Base-by-base conservation (phyloP, 2,113 vertebrate species). In the Brienomyrus brachyistius region DNA sequence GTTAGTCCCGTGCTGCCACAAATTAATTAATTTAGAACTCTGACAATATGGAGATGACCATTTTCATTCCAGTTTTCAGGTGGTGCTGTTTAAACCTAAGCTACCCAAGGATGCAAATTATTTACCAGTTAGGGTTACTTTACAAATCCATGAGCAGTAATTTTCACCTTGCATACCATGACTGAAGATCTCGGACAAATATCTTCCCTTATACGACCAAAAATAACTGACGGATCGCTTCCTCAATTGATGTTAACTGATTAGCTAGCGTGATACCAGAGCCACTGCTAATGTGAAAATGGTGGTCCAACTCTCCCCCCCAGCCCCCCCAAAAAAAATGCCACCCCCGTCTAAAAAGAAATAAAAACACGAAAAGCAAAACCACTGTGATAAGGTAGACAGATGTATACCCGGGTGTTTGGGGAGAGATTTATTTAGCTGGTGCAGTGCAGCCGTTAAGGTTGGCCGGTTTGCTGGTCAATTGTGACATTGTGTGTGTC, bases 401-500 rank as follows among this genome's bases (percentile, higher is more conserved):
- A 86, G 90, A 90, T 88, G 77, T 74, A 86, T 21, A 62, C 82
- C 47, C 66, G n/a, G 31, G 56, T 54, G 80, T 48, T 90, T 45
- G 27, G 47, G 35, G 82, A 83, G 59, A 85, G 87, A 66, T 90
- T 89, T 92, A 86, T 89, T 90, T 92, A 92, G 91, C 88, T 91
- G 82, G 91, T 23, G 92, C 17, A 51, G 90, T 92, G 91, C 91
- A 92, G 89, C 86, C 80, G 90, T 94, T 96, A 95, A 95, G 95
- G 96, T 95, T 9, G 93, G 95, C 95, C 95, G 93, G 95, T 94
- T 96, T 40, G 91, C 95, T 95, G 97, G 97, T 98, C 98, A 98
- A 95, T 97, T 96, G 97, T 98, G 98, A 97, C 97, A 97, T 96
- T 95, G 95, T 94, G 92, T 96, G 97, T 98, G 97, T 98, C 97